These are phyloP conservation scores for Achatina immaculata DNA, from an alignment of 1,140 invertebrate species.

Conservation along the genomic window DNA sequence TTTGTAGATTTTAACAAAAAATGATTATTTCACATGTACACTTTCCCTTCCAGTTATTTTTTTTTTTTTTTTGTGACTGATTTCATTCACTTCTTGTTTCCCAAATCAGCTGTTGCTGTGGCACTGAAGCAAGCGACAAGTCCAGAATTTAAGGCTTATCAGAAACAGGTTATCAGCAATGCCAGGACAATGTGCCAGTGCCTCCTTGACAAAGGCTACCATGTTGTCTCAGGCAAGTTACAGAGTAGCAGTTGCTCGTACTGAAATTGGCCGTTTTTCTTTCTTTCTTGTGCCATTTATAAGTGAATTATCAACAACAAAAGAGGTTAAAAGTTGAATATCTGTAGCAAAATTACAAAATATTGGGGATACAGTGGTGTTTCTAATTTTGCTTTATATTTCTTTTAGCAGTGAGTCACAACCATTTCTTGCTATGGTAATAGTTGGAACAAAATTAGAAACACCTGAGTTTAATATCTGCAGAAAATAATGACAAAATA, in stretches of 20 bases:
- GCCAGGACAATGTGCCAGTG: slow-evolving; percentile 71
- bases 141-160: slow-evolving; percentile 88
- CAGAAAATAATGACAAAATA: too few species aligned
- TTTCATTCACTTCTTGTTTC: neutral
- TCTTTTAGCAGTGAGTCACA: too few species aligned
- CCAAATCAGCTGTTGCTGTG: slow-evolving; percentile 87
- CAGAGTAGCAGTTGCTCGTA: neutral
- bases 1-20: too few species aligned
- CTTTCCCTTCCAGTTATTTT: too few species aligned
- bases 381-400: neutral
- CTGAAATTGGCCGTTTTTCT: neutral
- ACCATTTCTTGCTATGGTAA: too few species aligned
- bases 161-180: slow-evolving; percentile 82
- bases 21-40: too few species aligned
- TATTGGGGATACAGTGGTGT: neutral
- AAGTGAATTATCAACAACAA: neutral
- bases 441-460: too few species aligned
- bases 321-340: too few species aligned
- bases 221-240: slow-evolving; percentile 73
- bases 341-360: neutral
- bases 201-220: slow-evolving; percentile 71
- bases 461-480: too few species aligned
- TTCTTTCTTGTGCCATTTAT: slow-evolving; percentile 4
- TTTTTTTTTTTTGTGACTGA: too few species aligned
- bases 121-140: slow-evolving; percentile 87